Percentiles rank a stretch among this genome's conserved stretches.
Conservation (phyloP, 2,888 invertebrate species). For the Nephrotoma flavescens region DNA sequence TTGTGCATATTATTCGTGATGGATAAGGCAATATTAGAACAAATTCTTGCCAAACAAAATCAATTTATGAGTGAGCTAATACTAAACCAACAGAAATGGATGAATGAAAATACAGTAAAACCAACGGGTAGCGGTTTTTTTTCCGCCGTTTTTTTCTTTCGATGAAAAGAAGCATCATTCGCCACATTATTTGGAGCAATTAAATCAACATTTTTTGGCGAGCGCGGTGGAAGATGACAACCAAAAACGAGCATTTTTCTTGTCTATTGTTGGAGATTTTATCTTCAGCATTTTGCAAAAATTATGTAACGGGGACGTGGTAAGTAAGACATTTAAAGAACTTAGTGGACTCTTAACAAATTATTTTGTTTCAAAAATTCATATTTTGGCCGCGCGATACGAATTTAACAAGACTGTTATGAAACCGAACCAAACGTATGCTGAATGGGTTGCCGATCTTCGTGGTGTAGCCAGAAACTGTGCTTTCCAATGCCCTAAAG, state of each 20-base stretch:
- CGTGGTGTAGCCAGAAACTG: neutral
- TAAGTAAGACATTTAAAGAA: neutral
- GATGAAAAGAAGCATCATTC: too few species aligned
- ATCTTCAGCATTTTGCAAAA: neutral
- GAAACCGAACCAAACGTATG: neutral
- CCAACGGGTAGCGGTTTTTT: too few species aligned
- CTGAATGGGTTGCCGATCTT: neutral
- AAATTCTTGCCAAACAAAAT: too few species aligned
- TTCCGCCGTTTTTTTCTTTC: too few species aligned
- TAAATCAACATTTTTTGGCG: too few species aligned
- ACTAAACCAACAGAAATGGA: too few species aligned
- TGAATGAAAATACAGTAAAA: too few species aligned
- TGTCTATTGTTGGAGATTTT: neutral
- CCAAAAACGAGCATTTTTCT: neutral
- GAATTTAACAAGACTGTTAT: neutral
- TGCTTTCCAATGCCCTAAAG: too few species aligned
- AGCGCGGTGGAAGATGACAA: neutral
- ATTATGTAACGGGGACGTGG: neutral
- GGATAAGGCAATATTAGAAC: too few species aligned
- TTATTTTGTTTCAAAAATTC: neutral
- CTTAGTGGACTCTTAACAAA: neutral
- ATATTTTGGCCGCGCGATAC: neutral
- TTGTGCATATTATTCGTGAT: too few species aligned
- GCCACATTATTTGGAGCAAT: too few species aligned
- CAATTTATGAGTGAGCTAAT: too few species aligned